phyloP scores from a whole-genome alignment of 1,140 invertebrate species.

The Tenebrio molitor region DNA sequence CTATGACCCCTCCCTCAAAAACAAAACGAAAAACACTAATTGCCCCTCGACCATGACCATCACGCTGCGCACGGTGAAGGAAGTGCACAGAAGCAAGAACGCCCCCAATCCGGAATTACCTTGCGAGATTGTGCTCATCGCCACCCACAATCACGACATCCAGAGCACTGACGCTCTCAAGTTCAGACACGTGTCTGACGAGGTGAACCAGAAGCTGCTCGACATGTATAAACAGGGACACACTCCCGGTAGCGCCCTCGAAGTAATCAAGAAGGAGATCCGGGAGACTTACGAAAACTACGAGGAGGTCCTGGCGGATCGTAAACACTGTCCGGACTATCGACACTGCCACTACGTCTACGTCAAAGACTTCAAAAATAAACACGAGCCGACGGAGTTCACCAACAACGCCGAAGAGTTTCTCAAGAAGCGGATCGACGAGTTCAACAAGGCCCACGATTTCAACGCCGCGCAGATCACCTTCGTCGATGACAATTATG shows the following conservation, averaged over 20 bases:
- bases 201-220: slow-evolving; percentile 6
- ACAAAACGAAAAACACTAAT: slow-evolving; percentile 33
- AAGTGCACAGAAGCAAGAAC: not conserved
- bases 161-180: not conserved
- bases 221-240: slow-evolving; percentile 7
- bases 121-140: slow-evolving; percentile 19
- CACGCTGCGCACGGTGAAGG: not conserved
- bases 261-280: not conserved
- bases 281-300: not conserved
- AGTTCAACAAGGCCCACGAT: not conserved
- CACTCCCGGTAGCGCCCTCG: not conserved
- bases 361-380: slow-evolving; percentile 21
- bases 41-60: slow-evolving; percentile 26
- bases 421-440: not conserved
- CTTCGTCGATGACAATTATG: slow-evolving; percentile 13
- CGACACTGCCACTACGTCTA: slow-evolving; percentile 12
- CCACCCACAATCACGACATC: slow-evolving; percentile 25
- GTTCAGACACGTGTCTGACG: slow-evolving; percentile 3
- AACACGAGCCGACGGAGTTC: not conserved
- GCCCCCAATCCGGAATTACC: not conserved
- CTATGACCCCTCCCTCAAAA: not conserved
- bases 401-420: not conserved
- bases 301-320: not conserved
- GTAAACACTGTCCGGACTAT: slow-evolving; percentile 19
- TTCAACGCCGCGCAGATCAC: not conserved